Percentiles rank a stretch among this genome's conserved stretches.
phyloP scores from a whole-genome alignment of 1,140 invertebrate species.

The Zaprionus inermis region DNA sequence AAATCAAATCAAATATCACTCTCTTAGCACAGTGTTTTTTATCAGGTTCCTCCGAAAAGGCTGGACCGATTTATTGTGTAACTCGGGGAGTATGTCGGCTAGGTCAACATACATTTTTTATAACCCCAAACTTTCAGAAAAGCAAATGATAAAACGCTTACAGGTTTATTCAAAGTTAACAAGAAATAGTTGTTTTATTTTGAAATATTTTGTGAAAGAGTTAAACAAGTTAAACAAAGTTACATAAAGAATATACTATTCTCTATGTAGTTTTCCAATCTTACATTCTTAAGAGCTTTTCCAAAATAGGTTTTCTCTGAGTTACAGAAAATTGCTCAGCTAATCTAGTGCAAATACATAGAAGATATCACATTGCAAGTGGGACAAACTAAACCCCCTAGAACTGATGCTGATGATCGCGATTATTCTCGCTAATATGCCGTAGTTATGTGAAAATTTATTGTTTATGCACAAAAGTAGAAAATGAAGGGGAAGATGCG shows the following conservation, averaged over 20 bases:
- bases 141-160: too few relatives aligned
- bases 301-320: background rate
- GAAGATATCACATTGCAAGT: background rate
- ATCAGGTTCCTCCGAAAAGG: too few relatives aligned
- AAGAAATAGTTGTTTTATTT: too few relatives aligned
- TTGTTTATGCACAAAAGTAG: slow-evolving; percentile 52
- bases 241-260: too few relatives aligned
- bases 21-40: too few relatives aligned
- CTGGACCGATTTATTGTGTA: too few relatives aligned
- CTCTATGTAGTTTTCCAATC: background rate
- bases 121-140: too few relatives aligned
- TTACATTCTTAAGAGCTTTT: background rate
- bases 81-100: too few relatives aligned
- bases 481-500: background rate
- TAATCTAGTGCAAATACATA: background rate
- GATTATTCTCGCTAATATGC: slow-evolving; percentile 49
- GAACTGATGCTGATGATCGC: slow-evolving; percentile 23
- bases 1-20: background rate
- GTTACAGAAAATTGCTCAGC: background rate
- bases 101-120: too few relatives aligned
- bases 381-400: slow-evolving; percentile 12
- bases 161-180: too few relatives aligned
- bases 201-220: too few relatives aligned
- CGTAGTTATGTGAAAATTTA: slow-evolving; percentile 77
- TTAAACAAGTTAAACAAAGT: too few relatives aligned